A percentile compares a stretch with the other conserved stretches of the same genome.
phyloP scores from a whole-genome alignment of 1,140 invertebrate genomes.

The Drosophila oshimai region DNA sequence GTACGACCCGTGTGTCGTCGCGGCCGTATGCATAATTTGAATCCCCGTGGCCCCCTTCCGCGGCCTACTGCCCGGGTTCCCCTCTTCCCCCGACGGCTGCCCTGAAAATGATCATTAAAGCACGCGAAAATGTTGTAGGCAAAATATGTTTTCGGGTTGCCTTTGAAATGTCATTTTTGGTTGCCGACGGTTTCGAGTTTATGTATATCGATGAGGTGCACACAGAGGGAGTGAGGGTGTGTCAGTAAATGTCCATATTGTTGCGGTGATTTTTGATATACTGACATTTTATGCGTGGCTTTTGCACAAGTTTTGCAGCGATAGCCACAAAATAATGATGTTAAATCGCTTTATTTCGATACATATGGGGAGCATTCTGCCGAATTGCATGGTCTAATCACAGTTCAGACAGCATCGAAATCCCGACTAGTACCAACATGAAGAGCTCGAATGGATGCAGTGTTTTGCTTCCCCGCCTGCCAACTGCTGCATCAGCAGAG shows the following conservation, averaged over 20 bases:
- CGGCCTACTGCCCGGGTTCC: background rate
- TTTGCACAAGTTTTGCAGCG: background rate
- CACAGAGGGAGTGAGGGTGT: background rate
- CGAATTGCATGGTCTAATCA: background rate
- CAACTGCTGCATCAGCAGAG: constrained; percentile 41
- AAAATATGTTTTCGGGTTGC: constrained; percentile 65
- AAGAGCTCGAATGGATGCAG: constrained; percentile 20
- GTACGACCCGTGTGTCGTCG: constrained; percentile 58
- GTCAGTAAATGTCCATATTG: constrained; percentile 29
- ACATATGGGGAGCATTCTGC: background rate
- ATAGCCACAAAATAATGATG: constrained; percentile 6
- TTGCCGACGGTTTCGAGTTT: constrained; percentile 26
- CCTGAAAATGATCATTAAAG: constrained; percentile 66
- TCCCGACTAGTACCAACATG: constrained; percentile 19
- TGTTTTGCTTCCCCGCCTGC: background rate
- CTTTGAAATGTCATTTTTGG: constrained; percentile 61
- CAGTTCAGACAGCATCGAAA: background rate
- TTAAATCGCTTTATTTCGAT: constrained; percentile 23
- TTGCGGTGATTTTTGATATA: constrained; percentile 22
- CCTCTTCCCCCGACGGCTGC: background rate
- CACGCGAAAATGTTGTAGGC: constrained; percentile 65
- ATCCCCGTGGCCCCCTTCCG: background rate
- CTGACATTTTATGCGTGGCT: background rate
- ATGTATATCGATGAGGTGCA: constrained; percentile 1
- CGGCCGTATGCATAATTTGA: constrained; percentile 63